Evolutionary conservation across 2,888 invertebrate species (phyloP).

Genomic region (Ganaspis brasiliensis): DNA sequence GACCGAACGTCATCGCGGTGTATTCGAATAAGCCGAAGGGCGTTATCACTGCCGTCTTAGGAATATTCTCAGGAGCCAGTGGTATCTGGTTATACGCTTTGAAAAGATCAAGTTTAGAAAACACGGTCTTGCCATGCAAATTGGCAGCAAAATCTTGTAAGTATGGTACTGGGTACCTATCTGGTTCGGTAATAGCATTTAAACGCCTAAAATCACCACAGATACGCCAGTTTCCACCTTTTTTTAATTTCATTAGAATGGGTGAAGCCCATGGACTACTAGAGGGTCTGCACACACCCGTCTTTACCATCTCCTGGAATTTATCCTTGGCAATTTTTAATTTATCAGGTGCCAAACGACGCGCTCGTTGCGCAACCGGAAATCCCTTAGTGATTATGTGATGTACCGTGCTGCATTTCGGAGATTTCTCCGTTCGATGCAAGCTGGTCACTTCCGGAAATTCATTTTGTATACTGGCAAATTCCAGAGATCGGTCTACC

Average conservation of each 20-base stretch:
- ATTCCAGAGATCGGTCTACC: too few relatives aligned
- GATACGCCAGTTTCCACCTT: not conserved
- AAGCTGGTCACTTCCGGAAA: too few relatives aligned
- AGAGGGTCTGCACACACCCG: conserved; percentile 5
- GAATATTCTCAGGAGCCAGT: conserved; percentile 2
- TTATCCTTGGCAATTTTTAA: conserved; percentile 3
- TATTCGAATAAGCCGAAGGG: conserved; percentile 15
- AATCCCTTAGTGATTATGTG: conserved; percentile 3
- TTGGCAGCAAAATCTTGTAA: conserved; percentile 17
- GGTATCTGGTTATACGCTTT: not conserved
- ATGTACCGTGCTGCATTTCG: not conserved
- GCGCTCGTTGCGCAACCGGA: not conserved
- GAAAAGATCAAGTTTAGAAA: not conserved
- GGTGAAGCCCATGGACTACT: not conserved
- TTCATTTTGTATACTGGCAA: too few relatives aligned
- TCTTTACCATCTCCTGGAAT: not conserved
- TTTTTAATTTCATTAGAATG: not conserved
- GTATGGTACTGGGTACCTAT: conserved; percentile 8
- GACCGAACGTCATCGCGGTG: not conserved
- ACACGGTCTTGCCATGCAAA: not conserved
- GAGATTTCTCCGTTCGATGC: too few relatives aligned
- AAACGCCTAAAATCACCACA: not conserved
- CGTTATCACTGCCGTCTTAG: conserved; percentile 20
- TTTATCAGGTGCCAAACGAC: not conserved
- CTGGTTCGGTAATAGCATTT: conserved; percentile 14